Base-by-base conservation (phyloP, 2,113 vertebrate genomes). In the Jaculus jaculus region DNA sequence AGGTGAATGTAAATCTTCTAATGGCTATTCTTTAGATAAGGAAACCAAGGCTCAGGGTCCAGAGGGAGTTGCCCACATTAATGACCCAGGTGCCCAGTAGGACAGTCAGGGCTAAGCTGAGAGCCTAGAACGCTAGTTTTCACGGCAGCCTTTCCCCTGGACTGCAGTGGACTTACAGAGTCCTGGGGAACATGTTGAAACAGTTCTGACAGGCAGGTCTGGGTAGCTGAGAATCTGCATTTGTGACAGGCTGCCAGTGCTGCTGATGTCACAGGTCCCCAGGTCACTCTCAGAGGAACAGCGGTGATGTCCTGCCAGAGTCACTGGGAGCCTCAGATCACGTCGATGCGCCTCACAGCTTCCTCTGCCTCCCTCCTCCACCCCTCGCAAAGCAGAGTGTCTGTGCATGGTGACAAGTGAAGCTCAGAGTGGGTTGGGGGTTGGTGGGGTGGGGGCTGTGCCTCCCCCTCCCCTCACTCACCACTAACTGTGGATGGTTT, bases 291-390 rank as follows among this genome's bases (percentile, higher is more conserved):
- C 9, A 23, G 58, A 69, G 39, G 21, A 20, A 3, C 3, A 82
- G 63, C 9, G 0, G 3, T 1, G 3, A 61, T 8, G 28, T 5
- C 32, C n/a, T 47, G 24, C 5, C 15, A 24, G 32, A 47, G 32
- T 65, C 5, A 0, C 3, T 0, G 1, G 21, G 42, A 1, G 16
- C 30, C 0, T 7, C 37, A 11, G 24, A 37, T 17, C 5, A 1
- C 26, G 0, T 61, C 30, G 26, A 58, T 20, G 73, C 30, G 11
- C 21, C 60, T n/a, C 34, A 77, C 24, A 28, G 68, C n/a, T 2
- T 58, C 26, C 0, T 8, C 7, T 42, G 34, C 37, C 77, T 39
- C 61, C 60, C 60, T 47, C 42, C 42, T 8, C n/a, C n/a, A n/a
- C n/a, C n/a, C n/a, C n/a, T n/a, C n/a, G n/a, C 24, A 82, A 11